A percentile compares a stretch with the other conserved stretches of the same genome.
These are phyloP conservation scores for Lycophotia porphyrea DNA, from an alignment of 2,888 invertebrate species.

Conservation along the genomic window DNA sequence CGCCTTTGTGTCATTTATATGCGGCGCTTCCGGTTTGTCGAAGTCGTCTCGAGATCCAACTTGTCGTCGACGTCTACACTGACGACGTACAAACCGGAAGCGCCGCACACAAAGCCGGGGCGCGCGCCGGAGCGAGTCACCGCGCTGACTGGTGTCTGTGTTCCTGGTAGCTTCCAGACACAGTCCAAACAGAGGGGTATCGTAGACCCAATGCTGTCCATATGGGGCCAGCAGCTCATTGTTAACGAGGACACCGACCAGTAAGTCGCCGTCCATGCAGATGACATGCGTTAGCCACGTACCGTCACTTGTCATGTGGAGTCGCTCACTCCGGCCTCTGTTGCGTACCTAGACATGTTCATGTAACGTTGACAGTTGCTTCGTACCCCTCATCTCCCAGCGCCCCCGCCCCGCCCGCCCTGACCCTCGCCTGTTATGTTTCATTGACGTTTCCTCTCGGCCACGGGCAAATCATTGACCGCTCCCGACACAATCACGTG, in stretches of 20 bases:
- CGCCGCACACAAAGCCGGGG: slow-evolving; percentile 47
- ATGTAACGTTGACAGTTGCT: slow-evolving; percentile 78
- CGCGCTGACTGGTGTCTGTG: slow-evolving; percentile 84
- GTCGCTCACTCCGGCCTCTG: slow-evolving; percentile 83
- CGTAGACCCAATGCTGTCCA: slow-evolving; percentile 99
- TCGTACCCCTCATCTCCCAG: slow-evolving; percentile 70
- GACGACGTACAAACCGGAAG: slow-evolving; percentile 31
- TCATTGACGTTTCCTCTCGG: slow-evolving; percentile 71
- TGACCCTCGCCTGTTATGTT: slow-evolving; percentile 74
- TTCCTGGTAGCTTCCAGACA: slow-evolving; percentile 94
- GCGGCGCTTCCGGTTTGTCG: slow-evolving; percentile 42
- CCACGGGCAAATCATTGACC: slow-evolving; percentile 76
- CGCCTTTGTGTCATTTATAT: slow-evolving; percentile 52
- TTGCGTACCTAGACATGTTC: slow-evolving; percentile 82
- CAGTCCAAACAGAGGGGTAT: slow-evolving; percentile 98
- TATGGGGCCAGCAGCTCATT: slow-evolving; percentile 99
- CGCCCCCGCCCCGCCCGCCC: slow-evolving; percentile 69
- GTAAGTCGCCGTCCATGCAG: slow-evolving; percentile 92
- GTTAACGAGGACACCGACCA: slow-evolving; percentile 99
- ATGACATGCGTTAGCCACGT: slow-evolving; percentile 80
- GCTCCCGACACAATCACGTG: slow-evolving; percentile 34
- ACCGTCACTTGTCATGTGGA: slow-evolving; percentile 79
- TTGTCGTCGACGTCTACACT: neutral
- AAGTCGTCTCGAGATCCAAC: neutral
- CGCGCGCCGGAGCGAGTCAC: slow-evolving; percentile 64